Evolutionary conservation across 2,888 invertebrate species (phyloP).

Genomic region (Seira ritae): DNA sequence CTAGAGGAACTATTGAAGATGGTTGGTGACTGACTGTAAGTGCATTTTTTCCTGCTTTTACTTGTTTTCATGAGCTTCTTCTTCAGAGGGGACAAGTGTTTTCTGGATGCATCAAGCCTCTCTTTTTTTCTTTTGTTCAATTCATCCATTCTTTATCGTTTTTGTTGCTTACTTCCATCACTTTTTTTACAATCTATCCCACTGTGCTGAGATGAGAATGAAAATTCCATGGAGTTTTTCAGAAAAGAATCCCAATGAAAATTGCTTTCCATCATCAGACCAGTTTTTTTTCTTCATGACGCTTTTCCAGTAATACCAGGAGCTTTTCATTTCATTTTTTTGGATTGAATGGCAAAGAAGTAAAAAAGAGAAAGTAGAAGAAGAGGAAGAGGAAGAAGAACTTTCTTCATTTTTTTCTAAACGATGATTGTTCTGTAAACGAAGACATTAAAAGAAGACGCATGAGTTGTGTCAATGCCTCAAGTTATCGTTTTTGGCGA

Average conservation of each 20-base stretch:
- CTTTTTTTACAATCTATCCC: constrained; percentile 11
- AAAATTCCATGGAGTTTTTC: constrained; percentile 22
- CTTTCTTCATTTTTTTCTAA: too few species aligned
- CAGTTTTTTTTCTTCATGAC: constrained; percentile 25
- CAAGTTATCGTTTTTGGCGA: too few species aligned
- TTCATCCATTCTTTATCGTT: constrained; percentile 1
- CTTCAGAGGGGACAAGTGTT: not conserved
- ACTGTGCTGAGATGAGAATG: constrained; percentile 31
- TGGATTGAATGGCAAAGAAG: too few species aligned
- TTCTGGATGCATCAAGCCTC: constrained; percentile 9
- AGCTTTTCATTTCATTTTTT: not conserved
- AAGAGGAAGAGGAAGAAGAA: too few species aligned
- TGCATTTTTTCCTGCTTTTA: not conserved
- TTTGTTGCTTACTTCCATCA: not conserved
- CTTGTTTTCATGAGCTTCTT: not conserved
- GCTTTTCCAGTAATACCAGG: constrained; percentile 2
- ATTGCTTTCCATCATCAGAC: constrained; percentile 30
- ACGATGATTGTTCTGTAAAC: too few species aligned
- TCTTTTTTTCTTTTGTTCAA: constrained; percentile 2
- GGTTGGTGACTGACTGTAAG: not conserved
- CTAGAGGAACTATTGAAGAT: too few species aligned
- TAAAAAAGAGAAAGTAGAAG: too few species aligned
- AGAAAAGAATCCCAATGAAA: constrained; percentile 36
- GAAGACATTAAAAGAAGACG: too few species aligned
- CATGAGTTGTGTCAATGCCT: too few species aligned